phyloP scores from a whole-genome alignment of 2,113 vertebrate species.

The Syngnathus floridae region DNA sequence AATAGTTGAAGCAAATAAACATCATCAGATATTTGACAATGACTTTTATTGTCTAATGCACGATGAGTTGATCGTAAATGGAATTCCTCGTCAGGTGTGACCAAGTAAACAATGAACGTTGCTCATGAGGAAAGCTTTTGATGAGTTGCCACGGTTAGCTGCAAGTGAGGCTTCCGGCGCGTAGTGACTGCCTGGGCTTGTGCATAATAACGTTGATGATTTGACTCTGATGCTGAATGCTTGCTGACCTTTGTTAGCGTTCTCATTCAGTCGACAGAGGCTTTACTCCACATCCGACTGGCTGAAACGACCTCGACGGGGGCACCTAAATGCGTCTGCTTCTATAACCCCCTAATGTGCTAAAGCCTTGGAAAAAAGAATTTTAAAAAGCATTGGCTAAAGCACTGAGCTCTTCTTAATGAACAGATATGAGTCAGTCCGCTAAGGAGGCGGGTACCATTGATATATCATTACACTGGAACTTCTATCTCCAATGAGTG shows the following conservation, averaged over 20 bases:
- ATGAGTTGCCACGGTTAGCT: neutral
- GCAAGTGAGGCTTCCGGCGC: neutral
- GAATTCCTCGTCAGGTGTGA: neutral
- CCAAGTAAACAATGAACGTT: neutral
- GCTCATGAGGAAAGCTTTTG: neutral
- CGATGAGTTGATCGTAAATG: neutral
- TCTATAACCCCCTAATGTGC: slow-evolving; percentile 13
- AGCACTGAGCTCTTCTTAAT: neutral
- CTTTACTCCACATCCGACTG: slow-evolving; percentile 5
- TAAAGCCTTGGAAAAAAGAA: neutral
- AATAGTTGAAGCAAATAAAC: neutral
- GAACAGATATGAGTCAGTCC: slow-evolving; percentile 15
- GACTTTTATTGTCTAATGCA: neutral
- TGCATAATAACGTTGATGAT: slow-evolving; percentile 7
- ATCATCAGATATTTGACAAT: neutral
- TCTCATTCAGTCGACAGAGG: neutral
- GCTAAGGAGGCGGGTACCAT: slow-evolving; percentile 6
- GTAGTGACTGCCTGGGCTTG: neutral
- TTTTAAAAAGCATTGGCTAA: neutral
- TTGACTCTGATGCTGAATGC: slow-evolving; percentile 2
- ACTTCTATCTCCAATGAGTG: slow-evolving; percentile 6
- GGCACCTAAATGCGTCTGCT: slow-evolving; percentile 1
- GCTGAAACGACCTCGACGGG: slow-evolving; percentile 11
- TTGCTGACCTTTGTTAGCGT: slow-evolving; percentile 1
- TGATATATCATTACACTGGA: slow-evolving; percentile 3